A percentile compares a stretch with the other conserved stretches of the same genome.
phyloP scores from a whole-genome alignment of 2,888 invertebrate species.

The Trachelus iudaicus region DNA sequence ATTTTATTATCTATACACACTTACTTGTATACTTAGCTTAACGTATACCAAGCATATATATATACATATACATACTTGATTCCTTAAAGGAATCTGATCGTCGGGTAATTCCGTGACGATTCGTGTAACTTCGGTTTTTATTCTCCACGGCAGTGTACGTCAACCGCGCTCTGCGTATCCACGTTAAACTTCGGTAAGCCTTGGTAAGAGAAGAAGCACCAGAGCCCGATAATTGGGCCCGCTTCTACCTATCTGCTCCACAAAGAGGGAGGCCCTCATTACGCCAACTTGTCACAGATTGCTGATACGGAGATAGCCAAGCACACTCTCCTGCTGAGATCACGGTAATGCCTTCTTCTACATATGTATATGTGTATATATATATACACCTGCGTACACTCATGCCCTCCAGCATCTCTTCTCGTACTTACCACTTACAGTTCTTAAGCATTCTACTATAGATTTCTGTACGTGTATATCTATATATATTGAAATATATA shows the following conservation, averaged over 20 bases:
- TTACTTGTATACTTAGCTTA: too few species aligned
- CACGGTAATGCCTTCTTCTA: neutral
- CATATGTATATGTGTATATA: conserved; percentile 7
- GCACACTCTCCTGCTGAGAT: neutral
- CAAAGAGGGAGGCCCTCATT: conserved; percentile 53
- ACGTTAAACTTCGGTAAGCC: too few species aligned
- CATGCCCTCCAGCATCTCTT: too few species aligned
- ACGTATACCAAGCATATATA: too few species aligned
- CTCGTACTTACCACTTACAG: too few species aligned
- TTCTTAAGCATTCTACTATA: too few species aligned
- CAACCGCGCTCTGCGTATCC: too few species aligned
- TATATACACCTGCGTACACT: neutral
- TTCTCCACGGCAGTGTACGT: conserved; percentile 17
- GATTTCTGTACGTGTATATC: too few species aligned
- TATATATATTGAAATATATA: too few species aligned
- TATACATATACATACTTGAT: too few species aligned
- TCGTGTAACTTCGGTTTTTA: conserved; percentile 21
- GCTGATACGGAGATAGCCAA: conserved; percentile 42
- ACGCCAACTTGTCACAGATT: conserved; percentile 59
- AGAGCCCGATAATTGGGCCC: conserved; percentile 48
- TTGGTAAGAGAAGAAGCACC: conserved; percentile 24
- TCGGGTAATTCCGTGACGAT: conserved; percentile 41
- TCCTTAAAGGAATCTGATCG: conserved; percentile 34
- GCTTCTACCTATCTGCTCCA: conserved; percentile 31
- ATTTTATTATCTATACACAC: conserved; percentile 30